Base-by-base conservation (phyloP, 2,888 invertebrate species). In the Coecobrya sp. region DNA sequence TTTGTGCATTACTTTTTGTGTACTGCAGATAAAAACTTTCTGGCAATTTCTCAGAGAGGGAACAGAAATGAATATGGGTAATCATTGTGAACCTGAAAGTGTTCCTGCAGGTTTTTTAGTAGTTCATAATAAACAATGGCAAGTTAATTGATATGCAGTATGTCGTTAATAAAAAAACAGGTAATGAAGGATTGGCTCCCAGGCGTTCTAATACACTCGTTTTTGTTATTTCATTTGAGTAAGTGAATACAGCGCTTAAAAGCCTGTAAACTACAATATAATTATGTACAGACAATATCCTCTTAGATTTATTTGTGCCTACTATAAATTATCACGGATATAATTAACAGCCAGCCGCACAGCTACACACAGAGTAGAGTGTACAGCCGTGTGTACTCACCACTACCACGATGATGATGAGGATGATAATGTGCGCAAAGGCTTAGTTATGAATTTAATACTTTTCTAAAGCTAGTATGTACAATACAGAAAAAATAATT, bases 281-380 rank as follows among this genome's bases (percentile, higher is more conserved):
- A 86, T 73, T 73, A 73, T 59, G 70, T 73, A 36, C 70, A 82
- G 81, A 89, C 88, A 79, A 88, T 88, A 79, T 88, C 65, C 88
- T 59, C 27, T 65, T 52, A 42, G 59, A 89, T 89, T 84, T 89
- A 84, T 89, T 89, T 30, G 84, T 62, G 82, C 30, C 73, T 30
- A 62, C 89, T 73, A 89, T 89, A 89, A 89, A 89, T 89, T 89
- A 84, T 85, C 84, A 36, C 45, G 73, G 62, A 84, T 89, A 89
- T 89, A 89, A 85, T 89, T 89, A 89, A 42, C 36, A 89, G 88
- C 81, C 16, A 82, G 25, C 22, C 36, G 65, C 45, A 62, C 30
- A 62, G 30, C 16, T 8, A 52, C 55, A n/a, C n/a, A n/a, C n/a
- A n/a, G n/a, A n/a, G n/a, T n/a, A 55, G 25, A 82, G 45, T 49